These are phyloP conservation scores for Hirtodrosophila alboralis DNA, from an alignment of 2,888 invertebrate genomes.

Conservation along the genomic window DNA sequence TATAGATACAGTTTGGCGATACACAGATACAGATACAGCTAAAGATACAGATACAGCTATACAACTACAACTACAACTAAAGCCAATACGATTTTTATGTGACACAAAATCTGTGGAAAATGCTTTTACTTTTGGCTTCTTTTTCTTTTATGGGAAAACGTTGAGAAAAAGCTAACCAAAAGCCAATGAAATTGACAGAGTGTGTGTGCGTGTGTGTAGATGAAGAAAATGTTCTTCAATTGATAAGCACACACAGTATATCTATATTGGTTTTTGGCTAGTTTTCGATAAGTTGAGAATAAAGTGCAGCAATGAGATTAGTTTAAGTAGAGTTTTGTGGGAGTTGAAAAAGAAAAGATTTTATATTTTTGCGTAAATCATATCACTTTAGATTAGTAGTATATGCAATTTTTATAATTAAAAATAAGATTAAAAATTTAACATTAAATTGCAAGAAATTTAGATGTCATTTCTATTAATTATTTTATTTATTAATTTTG, in stretches of 20 bases:
- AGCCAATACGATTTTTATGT: constrained; percentile 61
- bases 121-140: constrained; percentile 43
- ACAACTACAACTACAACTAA: constrained; percentile 17
- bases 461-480: too few species aligned
- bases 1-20: constrained; percentile 33
- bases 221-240: constrained; percentile 5
- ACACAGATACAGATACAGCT: constrained; percentile 22
- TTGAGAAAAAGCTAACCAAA: constrained; percentile 53
- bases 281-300: constrained; percentile 14
- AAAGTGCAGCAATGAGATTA: constrained; percentile 18
- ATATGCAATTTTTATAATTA: too few species aligned
- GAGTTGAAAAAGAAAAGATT: too few species aligned
- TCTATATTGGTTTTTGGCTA: constrained; percentile 30
- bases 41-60: constrained; percentile 18
- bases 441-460: too few species aligned
- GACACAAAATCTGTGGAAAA: constrained; percentile 64
- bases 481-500: too few species aligned
- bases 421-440: too few species aligned
- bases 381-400: too few species aligned
- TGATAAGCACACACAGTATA: constrained; percentile 30
- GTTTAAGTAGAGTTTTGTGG: constrained; percentile 11
- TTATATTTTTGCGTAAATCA: too few species aligned
- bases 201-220: constrained; percentile 9
- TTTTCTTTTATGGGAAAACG: constrained; percentile 47
- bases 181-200: constrained; percentile 63